Percentiles rank a stretch among this genome's conserved stretches.
These are phyloP conservation scores for Chrysemys picta DNA, from an alignment of 2,113 vertebrate genomes.

Conservation along the genomic window DNA sequence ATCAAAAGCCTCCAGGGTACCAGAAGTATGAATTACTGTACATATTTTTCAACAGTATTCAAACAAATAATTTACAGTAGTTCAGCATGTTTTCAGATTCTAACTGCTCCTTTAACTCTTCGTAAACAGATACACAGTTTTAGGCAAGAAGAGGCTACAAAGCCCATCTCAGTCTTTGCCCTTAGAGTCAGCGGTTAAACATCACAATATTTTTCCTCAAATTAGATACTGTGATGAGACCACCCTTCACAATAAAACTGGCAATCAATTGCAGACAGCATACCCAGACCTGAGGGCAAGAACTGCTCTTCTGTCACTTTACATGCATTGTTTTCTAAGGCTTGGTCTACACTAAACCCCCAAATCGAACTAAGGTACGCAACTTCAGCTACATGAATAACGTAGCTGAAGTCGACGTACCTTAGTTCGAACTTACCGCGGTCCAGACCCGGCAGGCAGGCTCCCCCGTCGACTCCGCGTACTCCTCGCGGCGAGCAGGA, in stretches of 20 bases:
- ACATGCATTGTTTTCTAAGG: not conserved
- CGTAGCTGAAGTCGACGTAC: no score
- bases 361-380: no score
- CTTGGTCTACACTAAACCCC: no score
- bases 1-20: slow-evolving; percentile 25
- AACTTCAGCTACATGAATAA: no score
- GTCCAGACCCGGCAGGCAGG: no score
- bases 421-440: no score
- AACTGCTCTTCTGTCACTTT: not conserved
- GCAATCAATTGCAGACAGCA: not conserved
- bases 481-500: no score
- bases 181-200: not conserved
- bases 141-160: not conserved
- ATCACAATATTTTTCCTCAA: not conserved
- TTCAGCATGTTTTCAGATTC: not conserved
- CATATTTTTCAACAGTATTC: not conserved
- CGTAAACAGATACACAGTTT: not conserved
- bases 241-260: not conserved
- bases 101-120: not conserved
- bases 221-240: not conserved
- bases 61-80: not conserved
- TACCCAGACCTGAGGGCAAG: not conserved
- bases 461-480: no score
- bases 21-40: not conserved
- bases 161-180: not conserved